Evolutionary conservation across 2,888 invertebrate species (phyloP), one percentile per base, ranked within the genome.

Genomic region (Melieria crassipennis): DNA sequence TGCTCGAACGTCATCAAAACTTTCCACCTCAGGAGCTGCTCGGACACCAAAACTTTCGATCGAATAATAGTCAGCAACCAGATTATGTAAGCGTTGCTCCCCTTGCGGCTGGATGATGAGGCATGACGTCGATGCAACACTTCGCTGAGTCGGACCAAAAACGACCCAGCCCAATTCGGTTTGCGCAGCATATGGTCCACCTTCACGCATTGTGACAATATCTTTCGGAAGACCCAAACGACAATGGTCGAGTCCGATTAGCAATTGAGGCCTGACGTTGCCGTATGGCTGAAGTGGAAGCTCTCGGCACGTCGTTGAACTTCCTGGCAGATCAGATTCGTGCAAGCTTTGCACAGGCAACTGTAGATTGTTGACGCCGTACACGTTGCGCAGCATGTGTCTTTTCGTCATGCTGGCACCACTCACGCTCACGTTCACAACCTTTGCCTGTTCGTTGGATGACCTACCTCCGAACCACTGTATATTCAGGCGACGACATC

Each of bases 131-230:
- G 45, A 0, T 30, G 30, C 30, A 30, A 30, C 30, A 30, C 30
- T 30, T 30, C 30, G 30, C 1, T 47, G 11, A 42, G 65, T 65
- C 30, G 65, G 64, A 5, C 73, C 73, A 66, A 73, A 75, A 4
- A 75, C 73, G 1, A 75, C 70, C 75, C 72, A 75, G 0, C 69
- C 75, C 7, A 74, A 62, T 11, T 76, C 68, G 5, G 74, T 77
- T 11, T 75, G 63, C 46, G 74, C 69, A 4, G 75, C 75, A 66
- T 63, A 75, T 7, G 73, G 76, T 45, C 73, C 72, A 48, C 42
- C 30, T 42, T 43, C 4, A 43, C n/a, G 10, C 16, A 52, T 11
- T n/a, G 46, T 52, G 42, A 7, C 42, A 42, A 46, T 52, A 11
- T 30, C n/a, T 10, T 10, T 55, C 10, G 55, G 10, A 6, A 64